Evolutionary conservation across 2,888 invertebrate genomes (phyloP).

Genomic region (Rhopalosiphum nymphaeae): DNA sequence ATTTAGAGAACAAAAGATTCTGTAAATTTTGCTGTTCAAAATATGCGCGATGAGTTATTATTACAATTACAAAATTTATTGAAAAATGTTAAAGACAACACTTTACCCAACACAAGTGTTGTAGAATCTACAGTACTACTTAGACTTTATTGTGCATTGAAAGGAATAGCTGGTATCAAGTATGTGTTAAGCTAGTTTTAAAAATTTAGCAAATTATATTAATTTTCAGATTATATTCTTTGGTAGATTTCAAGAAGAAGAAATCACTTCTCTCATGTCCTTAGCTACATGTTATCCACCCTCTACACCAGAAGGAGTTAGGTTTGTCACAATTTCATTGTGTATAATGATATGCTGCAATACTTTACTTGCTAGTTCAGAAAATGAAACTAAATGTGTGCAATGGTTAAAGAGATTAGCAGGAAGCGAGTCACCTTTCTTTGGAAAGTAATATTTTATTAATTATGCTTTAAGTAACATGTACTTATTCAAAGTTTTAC

Average conservation of each 20-base stretch:
- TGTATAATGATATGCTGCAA: conserved; percentile 97
- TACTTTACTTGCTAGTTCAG: conserved; percentile 79
- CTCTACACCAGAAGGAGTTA: conserved; percentile 90
- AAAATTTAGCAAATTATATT: neutral
- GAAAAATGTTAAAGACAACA: conserved; percentile 75
- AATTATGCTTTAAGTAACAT: neutral
- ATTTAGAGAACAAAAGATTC: conserved; percentile 79
- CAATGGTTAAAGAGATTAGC: conserved; percentile 93
- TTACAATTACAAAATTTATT: conserved; percentile 78
- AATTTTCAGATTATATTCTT: conserved; percentile 29
- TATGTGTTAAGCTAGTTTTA: conserved; percentile 70
- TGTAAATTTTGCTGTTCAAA: conserved; percentile 77
- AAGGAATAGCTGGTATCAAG: conserved; percentile 94
- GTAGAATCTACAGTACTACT: conserved; percentile 92
- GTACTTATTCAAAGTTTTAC: neutral
- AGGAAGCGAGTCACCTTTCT: conserved; percentile 66
- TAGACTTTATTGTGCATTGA: conserved; percentile 90
- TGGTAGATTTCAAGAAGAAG: conserved; percentile 88
- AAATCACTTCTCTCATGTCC: conserved; percentile 85
- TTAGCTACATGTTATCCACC: conserved; percentile 90
- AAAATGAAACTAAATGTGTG: conserved; percentile 87
- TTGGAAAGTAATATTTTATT: conserved; percentile 65
- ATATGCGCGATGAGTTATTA: conserved; percentile 82
- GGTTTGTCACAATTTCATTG: conserved; percentile 92
- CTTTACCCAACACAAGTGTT: conserved; percentile 77